Conservation (phyloP, 2,113 vertebrate species). For the Mystacornis crossleyi region DNA sequence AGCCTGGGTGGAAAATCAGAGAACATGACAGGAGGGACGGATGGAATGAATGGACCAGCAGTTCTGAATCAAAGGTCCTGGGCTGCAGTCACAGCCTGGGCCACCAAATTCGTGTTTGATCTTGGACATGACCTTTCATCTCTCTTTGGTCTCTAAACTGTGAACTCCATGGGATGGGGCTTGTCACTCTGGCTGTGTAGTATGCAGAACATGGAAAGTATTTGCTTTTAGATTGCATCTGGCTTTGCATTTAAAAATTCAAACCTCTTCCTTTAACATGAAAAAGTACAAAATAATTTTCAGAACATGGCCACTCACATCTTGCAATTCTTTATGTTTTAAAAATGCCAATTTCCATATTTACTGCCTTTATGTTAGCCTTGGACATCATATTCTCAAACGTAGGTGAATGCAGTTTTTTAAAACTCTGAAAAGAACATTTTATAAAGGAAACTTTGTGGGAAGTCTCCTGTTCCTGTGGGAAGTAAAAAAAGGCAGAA, state of each 20-base stretch:
- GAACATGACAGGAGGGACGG: not conserved
- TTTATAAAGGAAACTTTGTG: not conserved
- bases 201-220: not conserved
- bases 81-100: not conserved
- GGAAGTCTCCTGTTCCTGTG: conserved; percentile 3
- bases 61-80: not conserved
- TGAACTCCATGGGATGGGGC: not conserved
- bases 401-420: not conserved
- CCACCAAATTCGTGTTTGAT: not conserved
- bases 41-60: not conserved
- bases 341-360: not conserved
- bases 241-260: not conserved
- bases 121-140: not conserved
- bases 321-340: not conserved
- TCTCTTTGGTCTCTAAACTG: not conserved
- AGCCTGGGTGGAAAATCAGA: not conserved
- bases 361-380: not conserved
- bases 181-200: not conserved
- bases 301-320: not conserved
- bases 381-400: not conserved
- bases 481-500: not conserved
- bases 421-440: not conserved
- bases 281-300: not conserved
- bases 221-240: not conserved
- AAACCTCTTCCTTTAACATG: not conserved